These are phyloP conservation scores for Orchesella flavescens DNA, from an alignment of 2,888 invertebrate species.

Conservation along the genomic window DNA sequence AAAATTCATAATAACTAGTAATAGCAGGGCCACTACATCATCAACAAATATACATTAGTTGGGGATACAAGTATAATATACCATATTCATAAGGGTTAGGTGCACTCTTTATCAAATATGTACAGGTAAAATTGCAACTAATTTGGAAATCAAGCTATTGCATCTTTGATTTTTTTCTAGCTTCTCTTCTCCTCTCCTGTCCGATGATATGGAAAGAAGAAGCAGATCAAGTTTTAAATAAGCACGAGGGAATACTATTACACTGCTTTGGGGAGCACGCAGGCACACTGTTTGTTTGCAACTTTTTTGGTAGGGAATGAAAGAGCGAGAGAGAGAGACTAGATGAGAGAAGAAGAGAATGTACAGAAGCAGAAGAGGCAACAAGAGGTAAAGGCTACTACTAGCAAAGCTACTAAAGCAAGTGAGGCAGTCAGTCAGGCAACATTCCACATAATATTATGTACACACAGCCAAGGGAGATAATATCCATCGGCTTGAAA, in stretches of 20 bases:
- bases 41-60: background rate
- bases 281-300: conserved; percentile 61
- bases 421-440: conserved; percentile 45
- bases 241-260: conserved; percentile 61
- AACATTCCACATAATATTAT: conserved; percentile 44
- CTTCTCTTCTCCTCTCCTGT: conserved; percentile 12
- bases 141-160: conserved; percentile 59
- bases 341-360: conserved; percentile 13
- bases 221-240: conserved; percentile 65
- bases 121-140: conserved; percentile 54
- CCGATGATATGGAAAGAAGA: conserved; percentile 40
- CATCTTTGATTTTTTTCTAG: conserved; percentile 27
- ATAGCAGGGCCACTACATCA: background rate
- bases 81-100: background rate
- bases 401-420: conserved; percentile 34
- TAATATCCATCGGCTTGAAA: conserved; percentile 32
- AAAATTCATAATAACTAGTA: conserved; percentile 3
- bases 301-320: conserved; percentile 36
- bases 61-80: background rate
- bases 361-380: conserved; percentile 17
- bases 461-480: conserved; percentile 41
- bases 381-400: conserved; percentile 17
- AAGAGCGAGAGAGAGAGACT: conserved; percentile 11
- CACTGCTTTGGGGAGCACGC: conserved; percentile 53
- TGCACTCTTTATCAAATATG: conserved; percentile 33